Base-by-base conservation (phyloP, 2,888 invertebrate genomes). In the Temnothorax unifasciatus region DNA sequence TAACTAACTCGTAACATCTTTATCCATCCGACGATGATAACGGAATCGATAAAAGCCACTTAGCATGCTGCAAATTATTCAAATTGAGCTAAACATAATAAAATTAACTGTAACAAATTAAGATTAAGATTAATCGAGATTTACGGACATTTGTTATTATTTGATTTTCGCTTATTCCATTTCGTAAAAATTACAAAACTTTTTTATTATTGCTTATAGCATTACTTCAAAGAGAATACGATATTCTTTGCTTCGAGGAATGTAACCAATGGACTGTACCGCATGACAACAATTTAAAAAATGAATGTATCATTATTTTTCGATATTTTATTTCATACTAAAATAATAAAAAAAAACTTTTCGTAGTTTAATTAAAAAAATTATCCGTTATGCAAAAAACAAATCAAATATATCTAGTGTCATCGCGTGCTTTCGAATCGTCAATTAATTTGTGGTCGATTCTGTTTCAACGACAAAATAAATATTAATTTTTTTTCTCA, bases 1-100 rank as follows among this genome's bases (percentile, higher is more conserved):
- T 81, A 71, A 79, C 79, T 71, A 71, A 81, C 47, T 71, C 71
- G 71, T 59, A 71, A 81, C 59, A 13, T 71, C 79, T 71, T 81
- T 81, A 61, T 81, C 59, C 9, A 34, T 21, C 25, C 59, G 59
- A 38, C 59, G 63, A 71, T 47, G 71, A 81, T 79, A 59, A 59
- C 38, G 71, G 0, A 69, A 79, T 63, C 41, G 52, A 76, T 41
- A 41, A 52, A 38, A 76, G 38, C 38, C 38, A 76, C 38, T 38
- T 38, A 38, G 44, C 59, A 59, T 59, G 29, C 15, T 29, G 25
- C 9, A n/a, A 79, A 79, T 79, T 71, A 71, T 81, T 71, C 71
- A 57, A 47, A 25, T 41, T 18, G 13, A 64, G 29, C 15, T 21
- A 54, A 34, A 47, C 21, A 11, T 18, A 25, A 25, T 59, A 9